These are phyloP conservation scores for Odontesthes bonariensis DNA, from an alignment of 2,113 vertebrate genomes.

Conservation along the genomic window DNA sequence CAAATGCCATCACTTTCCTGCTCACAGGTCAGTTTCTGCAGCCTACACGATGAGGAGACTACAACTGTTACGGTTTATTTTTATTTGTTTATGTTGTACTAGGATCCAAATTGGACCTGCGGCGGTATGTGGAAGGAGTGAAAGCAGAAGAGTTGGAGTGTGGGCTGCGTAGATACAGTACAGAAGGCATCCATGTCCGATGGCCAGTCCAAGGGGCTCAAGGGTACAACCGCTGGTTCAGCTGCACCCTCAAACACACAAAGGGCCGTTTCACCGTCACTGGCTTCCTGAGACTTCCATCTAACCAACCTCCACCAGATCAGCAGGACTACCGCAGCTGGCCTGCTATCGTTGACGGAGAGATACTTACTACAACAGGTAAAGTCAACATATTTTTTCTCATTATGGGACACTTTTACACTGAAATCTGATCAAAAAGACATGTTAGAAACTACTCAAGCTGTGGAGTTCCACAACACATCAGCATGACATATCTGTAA, in stretches of 20 bases:
- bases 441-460: too few relatives aligned
- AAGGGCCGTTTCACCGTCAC: constrained; percentile 59
- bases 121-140: constrained; percentile 48
- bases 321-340: constrained; percentile 45
- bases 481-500: too few relatives aligned
- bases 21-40: constrained; percentile 64
- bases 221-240: constrained; percentile 78
- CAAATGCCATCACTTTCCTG: constrained; percentile 76
- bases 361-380: constrained; percentile 75
- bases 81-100: neutral
- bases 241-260: constrained; percentile 68
- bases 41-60: too few relatives aligned
- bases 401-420: neutral
- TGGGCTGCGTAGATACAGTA: constrained; percentile 77
- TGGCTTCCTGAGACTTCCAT: constrained; percentile 75
- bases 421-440: too few relatives aligned
- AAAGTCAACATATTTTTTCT: constrained; percentile 9
- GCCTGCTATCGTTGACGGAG: constrained; percentile 63
- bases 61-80: too few relatives aligned
- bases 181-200: constrained; percentile 61
- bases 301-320: constrained; percentile 25
- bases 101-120: constrained; percentile 78
- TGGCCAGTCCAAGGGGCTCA: constrained; percentile 75
- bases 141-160: constrained; percentile 71
- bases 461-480: too few relatives aligned